Conservation (phyloP, 2,113 vertebrate species). For the Bungarus multicinctus region DNA sequence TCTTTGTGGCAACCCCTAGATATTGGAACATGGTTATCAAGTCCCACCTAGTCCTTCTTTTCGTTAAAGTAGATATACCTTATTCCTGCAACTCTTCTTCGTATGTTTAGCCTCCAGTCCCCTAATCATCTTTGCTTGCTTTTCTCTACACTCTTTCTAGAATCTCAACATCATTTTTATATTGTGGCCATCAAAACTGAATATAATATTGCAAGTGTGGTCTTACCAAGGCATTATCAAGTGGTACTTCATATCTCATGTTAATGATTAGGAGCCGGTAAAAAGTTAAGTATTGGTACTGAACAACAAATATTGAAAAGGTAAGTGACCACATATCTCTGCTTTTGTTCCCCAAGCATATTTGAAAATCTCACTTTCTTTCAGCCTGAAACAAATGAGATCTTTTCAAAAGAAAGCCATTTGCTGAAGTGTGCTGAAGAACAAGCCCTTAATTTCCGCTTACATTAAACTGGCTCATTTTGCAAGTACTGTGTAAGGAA, state of each 20-base stretch:
- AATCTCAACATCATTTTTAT: not conserved
- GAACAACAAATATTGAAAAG: not conserved
- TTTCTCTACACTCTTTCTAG: not conserved
- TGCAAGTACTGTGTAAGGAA: not conserved
- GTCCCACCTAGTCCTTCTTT: not conserved
- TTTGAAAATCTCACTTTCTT: not conserved
- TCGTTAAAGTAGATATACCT: not conserved
- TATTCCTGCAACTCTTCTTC: not conserved
- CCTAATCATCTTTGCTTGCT: not conserved
- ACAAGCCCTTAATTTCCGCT: not conserved
- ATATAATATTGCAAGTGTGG: not conserved
- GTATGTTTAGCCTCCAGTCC: not conserved
- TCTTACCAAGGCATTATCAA: not conserved
- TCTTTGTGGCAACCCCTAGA: not conserved
- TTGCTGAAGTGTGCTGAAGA: not conserved
- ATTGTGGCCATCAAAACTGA: not conserved
- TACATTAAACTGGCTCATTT: constrained; percentile 19
- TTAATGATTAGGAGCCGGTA: not conserved
- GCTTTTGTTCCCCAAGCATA: not conserved
- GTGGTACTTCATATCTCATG: not conserved
- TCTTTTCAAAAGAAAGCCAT: not conserved
- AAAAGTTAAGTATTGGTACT: not conserved
- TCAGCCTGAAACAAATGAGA: not conserved
- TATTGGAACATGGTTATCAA: not conserved
- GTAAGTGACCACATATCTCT: not conserved